Evolutionary conservation across 2,797 vertebrate genomes (phyloP).

Genomic region (Natrix natrix): DNA sequence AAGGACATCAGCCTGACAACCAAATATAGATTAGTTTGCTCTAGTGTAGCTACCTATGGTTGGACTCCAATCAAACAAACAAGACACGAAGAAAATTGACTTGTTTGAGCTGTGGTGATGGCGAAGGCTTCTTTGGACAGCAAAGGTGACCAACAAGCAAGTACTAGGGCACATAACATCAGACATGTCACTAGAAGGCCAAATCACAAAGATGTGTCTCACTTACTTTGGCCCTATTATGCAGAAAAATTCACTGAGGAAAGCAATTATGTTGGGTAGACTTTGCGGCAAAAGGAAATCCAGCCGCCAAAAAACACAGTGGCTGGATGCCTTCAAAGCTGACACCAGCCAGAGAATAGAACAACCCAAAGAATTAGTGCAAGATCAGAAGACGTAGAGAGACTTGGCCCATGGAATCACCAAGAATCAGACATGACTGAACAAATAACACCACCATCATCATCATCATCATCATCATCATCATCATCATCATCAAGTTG

Average conservation of each 20-base stretch:
- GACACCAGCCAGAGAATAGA: not conserved
- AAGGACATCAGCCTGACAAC: not conserved
- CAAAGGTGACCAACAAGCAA: not conserved
- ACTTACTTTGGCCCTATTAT: not conserved
- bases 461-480: no score
- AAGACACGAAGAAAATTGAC: not conserved
- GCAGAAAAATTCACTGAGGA: not conserved
- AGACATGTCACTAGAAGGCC: not conserved
- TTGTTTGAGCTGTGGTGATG: not conserved
- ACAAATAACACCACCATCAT: not conserved
- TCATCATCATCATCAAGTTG: not conserved
- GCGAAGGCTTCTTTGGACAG: not conserved
- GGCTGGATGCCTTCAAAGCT: not conserved
- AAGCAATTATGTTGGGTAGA: not conserved
- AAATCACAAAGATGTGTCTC: not conserved
- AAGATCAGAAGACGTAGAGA: not conserved
- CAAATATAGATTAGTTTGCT: not conserved
- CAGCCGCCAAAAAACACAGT: not conserved
- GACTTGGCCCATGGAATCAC: not conserved
- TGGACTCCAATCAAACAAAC: not conserved
- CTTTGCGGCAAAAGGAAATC: not conserved
- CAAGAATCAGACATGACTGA: not conserved
- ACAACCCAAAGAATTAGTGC: not conserved
- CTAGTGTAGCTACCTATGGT: not conserved
- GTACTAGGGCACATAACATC: not conserved